Conservation (phyloP, 2,888 invertebrate genomes). For the Apodemia mormo region DNA sequence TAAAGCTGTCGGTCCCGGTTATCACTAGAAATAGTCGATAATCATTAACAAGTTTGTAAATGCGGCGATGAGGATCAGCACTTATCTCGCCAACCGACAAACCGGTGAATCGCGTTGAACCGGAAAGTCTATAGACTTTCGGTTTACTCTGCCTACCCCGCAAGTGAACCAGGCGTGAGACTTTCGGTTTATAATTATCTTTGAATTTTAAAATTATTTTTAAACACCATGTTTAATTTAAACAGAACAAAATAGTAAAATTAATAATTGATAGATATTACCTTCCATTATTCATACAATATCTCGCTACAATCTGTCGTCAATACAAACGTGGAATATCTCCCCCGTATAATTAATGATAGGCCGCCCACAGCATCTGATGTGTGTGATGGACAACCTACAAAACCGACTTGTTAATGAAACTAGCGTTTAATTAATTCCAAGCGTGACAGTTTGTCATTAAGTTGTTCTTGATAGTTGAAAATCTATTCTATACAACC, state of each 20-base stretch:
- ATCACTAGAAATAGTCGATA: too few relatives aligned
- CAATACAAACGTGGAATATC: not conserved
- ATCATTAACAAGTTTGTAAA: too few relatives aligned
- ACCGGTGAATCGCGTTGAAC: too few relatives aligned
- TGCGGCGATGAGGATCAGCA: too few relatives aligned
- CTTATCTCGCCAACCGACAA: too few relatives aligned
- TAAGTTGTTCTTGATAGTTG: slow-evolving; percentile 7
- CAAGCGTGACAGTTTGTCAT: slow-evolving; percentile 12
- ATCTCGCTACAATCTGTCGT: slow-evolving; percentile 4
- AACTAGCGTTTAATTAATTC: slow-evolving; percentile 22
- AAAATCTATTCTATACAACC: not conserved
- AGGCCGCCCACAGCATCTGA: slow-evolving; percentile 11
- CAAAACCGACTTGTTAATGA: slow-evolving; percentile 25
- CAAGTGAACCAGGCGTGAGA: too few relatives aligned
- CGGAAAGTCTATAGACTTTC: too few relatives aligned
- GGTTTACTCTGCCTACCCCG: too few relatives aligned
- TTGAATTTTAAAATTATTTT: too few relatives aligned
- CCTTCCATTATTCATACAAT: not conserved
- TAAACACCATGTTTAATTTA: too few relatives aligned
- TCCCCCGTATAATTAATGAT: slow-evolving; percentile 21
- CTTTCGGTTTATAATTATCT: too few relatives aligned
- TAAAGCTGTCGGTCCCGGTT: too few relatives aligned
- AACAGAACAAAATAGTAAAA: not conserved
- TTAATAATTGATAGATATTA: not conserved
- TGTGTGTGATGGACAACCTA: slow-evolving; percentile 24